These are phyloP conservation scores for Eulemur albifrons DNA, from an alignment of 2,797 vertebrate genomes.

Conservation along the genomic window DNA sequence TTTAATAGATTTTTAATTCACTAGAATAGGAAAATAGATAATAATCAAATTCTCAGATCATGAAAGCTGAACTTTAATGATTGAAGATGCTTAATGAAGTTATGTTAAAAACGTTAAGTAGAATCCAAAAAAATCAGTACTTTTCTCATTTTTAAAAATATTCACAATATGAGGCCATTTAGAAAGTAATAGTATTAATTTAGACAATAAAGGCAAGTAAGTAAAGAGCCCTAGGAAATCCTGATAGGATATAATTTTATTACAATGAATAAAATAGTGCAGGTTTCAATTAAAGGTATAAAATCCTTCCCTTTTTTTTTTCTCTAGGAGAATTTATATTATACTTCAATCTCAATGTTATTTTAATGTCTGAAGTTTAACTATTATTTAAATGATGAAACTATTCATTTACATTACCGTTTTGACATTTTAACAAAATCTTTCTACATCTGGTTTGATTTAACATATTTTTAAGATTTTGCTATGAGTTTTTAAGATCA, in stretches of 20 bases:
- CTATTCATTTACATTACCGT: background rate
- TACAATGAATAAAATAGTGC: constrained; percentile 37
- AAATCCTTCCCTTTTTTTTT: background rate
- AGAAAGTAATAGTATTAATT: constrained; percentile 27
- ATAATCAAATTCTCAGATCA: background rate
- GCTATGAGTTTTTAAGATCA: constrained; percentile 9
- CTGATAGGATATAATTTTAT: constrained; percentile 17
- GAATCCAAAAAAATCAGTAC: background rate
- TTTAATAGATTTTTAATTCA: background rate
- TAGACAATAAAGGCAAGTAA: background rate
- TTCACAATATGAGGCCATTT: background rate
- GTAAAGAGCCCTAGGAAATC: constrained; percentile 19
- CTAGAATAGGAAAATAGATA: background rate
- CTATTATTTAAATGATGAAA: constrained; percentile 51
- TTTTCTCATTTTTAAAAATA: background rate
- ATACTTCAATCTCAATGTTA: constrained; percentile 40
- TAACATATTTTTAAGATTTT: constrained; percentile 54
- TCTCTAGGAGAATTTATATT: constrained; percentile 30
- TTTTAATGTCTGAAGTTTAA: constrained; percentile 47
- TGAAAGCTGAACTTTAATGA: background rate
- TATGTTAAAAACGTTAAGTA: background rate
- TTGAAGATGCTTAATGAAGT: constrained; percentile 24
- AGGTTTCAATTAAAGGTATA: constrained; percentile 22
- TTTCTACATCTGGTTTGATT: constrained; percentile 58
- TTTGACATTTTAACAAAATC: constrained; percentile 21